phyloP scores from a whole-genome alignment of 1,140 invertebrate species.

The Mya arenaria region DNA sequence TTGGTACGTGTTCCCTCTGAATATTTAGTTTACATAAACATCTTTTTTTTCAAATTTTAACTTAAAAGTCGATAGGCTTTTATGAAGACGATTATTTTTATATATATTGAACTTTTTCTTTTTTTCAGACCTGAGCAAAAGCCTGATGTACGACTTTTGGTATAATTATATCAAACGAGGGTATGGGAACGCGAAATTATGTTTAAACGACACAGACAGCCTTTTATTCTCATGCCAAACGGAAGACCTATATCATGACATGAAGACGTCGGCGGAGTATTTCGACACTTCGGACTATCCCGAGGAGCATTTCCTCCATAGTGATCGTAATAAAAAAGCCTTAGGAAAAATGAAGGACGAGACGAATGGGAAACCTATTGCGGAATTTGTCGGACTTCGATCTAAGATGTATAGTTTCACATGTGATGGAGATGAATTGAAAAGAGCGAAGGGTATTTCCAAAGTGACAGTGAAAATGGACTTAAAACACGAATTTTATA shows the following conservation, averaged over 20 bases:
- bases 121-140: conserved; percentile 14
- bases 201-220: no score
- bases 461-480: conserved; percentile 61
- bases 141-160: conserved; percentile 71
- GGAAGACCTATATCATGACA: conserved; percentile 23
- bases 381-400: conserved; percentile 79
- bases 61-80: no score
- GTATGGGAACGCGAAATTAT: conserved; percentile 69
- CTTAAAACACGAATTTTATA: conserved; percentile 61
- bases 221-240: conserved; percentile 10
- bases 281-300: conserved; percentile 34
- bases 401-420: conserved; percentile 78
- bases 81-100: conserved; percentile 51
- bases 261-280: not conserved
- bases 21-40: not conserved
- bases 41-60: no score
- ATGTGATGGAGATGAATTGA: conserved; percentile 70
- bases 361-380: conserved; percentile 75
- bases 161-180: conserved; percentile 65
- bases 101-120: no score
- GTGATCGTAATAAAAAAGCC: conserved; percentile 80
- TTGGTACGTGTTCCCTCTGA: no score
- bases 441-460: conserved; percentile 61
- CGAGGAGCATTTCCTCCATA: conserved; percentile 15
- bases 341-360: conserved; percentile 83